Conservation (phyloP, 1,140 invertebrate genomes). For the Macrosteles quadrilineatus region DNA sequence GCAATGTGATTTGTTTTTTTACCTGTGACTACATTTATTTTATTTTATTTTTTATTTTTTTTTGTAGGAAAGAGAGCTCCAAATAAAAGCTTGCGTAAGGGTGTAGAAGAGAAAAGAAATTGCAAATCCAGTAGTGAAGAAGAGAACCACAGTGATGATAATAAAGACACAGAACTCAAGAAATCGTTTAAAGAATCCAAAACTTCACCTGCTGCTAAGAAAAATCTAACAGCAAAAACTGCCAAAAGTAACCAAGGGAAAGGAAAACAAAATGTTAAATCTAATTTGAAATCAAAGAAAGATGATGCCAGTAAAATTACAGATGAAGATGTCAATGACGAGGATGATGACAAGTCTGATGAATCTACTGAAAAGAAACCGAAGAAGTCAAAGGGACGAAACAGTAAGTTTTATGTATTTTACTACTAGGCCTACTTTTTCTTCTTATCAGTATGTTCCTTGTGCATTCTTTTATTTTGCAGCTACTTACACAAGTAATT, state of each 20-base stretch:
- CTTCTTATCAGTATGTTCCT: too few species aligned
- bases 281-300: background rate
- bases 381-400: background rate
- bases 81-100: conserved; percentile 56
- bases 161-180: conserved; percentile 38
- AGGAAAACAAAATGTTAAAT: background rate
- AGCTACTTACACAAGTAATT: too few species aligned
- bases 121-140: conserved; percentile 44
- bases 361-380: conserved; percentile 16
- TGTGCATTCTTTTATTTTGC: too few species aligned
- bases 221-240: background rate
- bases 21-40: background rate
- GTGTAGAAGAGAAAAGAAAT: conserved; percentile 56
- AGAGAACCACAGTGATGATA: conserved; percentile 34
- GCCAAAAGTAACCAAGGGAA: too few species aligned
- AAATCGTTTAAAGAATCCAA: conserved; percentile 28
- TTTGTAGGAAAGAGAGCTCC: conserved; percentile 51
- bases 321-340: background rate
- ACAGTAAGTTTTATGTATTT: too few species aligned
- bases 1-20: too few species aligned
- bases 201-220: background rate
- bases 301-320: background rate
- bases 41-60: background rate
- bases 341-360: background rate
- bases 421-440: too few species aligned